Percentiles rank a stretch among this genome's conserved stretches.
Evolutionary conservation across 2,888 invertebrate genomes (phyloP).

Genomic region (Miltochrista miniata): DNA sequence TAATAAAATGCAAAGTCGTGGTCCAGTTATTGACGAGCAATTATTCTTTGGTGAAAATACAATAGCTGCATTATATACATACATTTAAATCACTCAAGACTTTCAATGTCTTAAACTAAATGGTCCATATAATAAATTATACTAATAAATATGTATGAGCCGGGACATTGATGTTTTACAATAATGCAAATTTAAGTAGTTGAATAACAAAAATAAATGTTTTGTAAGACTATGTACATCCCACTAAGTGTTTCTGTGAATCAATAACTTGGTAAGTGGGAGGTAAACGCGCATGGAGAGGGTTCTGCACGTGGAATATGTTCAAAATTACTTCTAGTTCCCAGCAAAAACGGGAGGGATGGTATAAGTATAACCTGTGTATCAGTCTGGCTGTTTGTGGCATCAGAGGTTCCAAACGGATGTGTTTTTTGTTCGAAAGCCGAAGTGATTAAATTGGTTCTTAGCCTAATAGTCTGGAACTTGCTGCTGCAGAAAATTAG

Average conservation of each 20-base stretch:
- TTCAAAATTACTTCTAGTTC: constrained; percentile 1
- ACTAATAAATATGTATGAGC: constrained; percentile 73
- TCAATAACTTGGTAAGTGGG: constrained; percentile 27
- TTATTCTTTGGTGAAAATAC: constrained; percentile 65
- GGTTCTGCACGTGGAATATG: no score
- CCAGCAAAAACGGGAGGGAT: no score
- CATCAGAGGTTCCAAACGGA: no score
- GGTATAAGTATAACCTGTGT: no score
- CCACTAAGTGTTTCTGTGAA: constrained; percentile 41
- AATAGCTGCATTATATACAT: constrained; percentile 63
- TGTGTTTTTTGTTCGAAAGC: no score
- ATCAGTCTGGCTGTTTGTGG: no score
- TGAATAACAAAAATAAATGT: constrained; percentile 47
- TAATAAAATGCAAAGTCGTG: constrained; percentile 58
- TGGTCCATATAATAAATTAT: constrained; percentile 64
- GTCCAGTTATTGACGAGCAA: constrained; percentile 52
- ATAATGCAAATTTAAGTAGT: constrained; percentile 64
- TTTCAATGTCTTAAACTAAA: constrained; percentile 67
- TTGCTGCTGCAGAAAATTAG: no score
- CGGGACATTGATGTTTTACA: constrained; percentile 62
- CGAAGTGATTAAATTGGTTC: no score
- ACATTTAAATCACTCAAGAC: constrained; percentile 63
- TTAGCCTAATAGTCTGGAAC: no score
- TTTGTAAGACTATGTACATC: constrained; percentile 51
- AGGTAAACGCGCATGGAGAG: no score